phyloP scores from a whole-genome alignment of 2,797 vertebrate species.

The Cossypha polioptera region DNA sequence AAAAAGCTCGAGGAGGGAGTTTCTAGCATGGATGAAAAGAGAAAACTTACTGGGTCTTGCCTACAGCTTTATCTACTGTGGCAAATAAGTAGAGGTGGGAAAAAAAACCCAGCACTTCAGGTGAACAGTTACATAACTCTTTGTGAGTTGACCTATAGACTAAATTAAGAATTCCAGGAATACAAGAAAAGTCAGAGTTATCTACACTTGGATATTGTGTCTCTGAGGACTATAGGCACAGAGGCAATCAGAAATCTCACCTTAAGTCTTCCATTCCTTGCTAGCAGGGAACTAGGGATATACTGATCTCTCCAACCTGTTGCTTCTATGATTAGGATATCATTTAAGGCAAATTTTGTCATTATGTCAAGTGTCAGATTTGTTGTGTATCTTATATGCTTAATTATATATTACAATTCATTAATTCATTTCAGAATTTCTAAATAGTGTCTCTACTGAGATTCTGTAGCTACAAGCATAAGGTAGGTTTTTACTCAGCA shows the following conservation, averaged over 20 bases:
- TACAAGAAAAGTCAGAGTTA: background rate
- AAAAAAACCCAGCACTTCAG: background rate
- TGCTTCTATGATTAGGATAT: background rate
- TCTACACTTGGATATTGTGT: accelerated
- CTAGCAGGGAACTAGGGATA: background rate
- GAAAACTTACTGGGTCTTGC: background rate
- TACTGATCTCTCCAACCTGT: background rate
- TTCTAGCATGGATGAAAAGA: accelerated
- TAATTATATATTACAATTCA: background rate
- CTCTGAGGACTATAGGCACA: background rate
- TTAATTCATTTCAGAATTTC: background rate
- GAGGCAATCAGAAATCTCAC: background rate
- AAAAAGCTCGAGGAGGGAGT: accelerated
- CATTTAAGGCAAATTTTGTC: background rate
- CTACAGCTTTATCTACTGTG: background rate
- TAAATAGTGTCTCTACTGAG: background rate
- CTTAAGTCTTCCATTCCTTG: background rate
- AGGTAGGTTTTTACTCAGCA: background rate
- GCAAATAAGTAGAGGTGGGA: background rate
- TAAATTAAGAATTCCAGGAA: background rate
- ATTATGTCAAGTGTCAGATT: background rate
- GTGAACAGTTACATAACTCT: background rate
- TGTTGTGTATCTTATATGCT: accelerated
- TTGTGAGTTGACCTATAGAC: background rate
- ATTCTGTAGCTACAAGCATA: background rate